Conservation (phyloP, 2,797 vertebrate genomes). For the Sphenopsis melanotis region DNA sequence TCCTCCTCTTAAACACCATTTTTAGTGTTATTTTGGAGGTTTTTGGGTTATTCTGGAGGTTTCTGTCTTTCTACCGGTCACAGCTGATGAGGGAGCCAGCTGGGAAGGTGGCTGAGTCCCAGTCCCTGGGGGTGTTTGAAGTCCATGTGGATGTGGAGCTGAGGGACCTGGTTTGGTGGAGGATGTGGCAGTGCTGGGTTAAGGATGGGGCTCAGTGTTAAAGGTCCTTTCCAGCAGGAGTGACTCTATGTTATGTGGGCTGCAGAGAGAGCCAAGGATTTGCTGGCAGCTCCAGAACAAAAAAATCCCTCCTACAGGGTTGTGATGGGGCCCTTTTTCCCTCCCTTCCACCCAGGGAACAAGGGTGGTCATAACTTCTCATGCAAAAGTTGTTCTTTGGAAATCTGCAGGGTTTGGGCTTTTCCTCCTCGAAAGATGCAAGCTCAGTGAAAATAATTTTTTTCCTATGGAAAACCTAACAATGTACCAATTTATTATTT, state of each 20-base stretch:
- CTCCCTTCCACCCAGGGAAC: neutral
- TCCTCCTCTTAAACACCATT: neutral
- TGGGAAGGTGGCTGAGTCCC: neutral
- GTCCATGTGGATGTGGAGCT: neutral
- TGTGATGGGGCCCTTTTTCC: neutral
- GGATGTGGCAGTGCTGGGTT: neutral
- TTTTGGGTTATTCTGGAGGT: neutral
- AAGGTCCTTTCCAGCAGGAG: neutral
- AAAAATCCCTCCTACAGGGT: rapidly evolving
- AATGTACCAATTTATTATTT: neutral
- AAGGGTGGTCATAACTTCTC: neutral
- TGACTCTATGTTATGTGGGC: neutral
- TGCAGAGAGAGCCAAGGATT: neutral
- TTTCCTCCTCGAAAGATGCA: neutral
- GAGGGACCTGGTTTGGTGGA: neutral
- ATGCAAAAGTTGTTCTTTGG: neutral
- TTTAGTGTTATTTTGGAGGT: neutral
- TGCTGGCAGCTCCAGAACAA: neutral
- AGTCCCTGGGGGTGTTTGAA: neutral
- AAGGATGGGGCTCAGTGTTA: rapidly evolving
- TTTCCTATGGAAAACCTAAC: neutral
- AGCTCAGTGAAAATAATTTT: neutral
- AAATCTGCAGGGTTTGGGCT: neutral
- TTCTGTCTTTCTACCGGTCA: neutral
- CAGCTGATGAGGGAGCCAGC: neutral